Base-by-base conservation (phyloP, 2,113 vertebrate genomes). In the Cyprinus carpio region DNA sequence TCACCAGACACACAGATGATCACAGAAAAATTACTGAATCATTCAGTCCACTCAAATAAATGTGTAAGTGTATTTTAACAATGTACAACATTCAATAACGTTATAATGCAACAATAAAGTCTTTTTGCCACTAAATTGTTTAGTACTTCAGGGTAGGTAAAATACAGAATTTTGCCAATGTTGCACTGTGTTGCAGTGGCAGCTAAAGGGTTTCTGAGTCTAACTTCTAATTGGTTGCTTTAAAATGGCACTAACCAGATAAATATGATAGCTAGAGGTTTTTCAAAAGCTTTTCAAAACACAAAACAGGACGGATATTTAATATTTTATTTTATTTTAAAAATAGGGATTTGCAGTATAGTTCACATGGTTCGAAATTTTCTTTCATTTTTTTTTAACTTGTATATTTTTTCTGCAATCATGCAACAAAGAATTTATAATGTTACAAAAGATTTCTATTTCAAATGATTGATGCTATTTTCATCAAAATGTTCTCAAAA, bases 1-100 rank as follows among this genome's bases (percentile, higher is more conserved):
- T 82, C 71, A 69, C 51, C 10, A 67, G 71, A 67, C 34, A 64
- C 60, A 78, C 23, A 78, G 54, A 85, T 37, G 51, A 37, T 58
- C 65, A 75, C 75, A 72, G 12, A 62, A n/a, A 65, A 27, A 74
- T 51, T 2, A 65, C 80, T 54, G 16, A 67, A 37, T 75, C 72
- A 65, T 34, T 15, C 58, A 65, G 69, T 34, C 46, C 46, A 69
- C 46, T 69, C 10, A 51, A 31, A 49, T 69, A 23, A 51, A 71
- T 10, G 25, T 58, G n/a, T 43, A 49, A 46, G 23, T 20, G 25
- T 7, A 23, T 58, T 56, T 54, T 23, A 54, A 78, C 25, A 74
- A n/a, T 0, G 2, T 15, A 15, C 20, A 74, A 74, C 23, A 46
- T 74, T 29, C 43, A 76, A 37, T 37, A 23, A 34, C 11, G 18